phyloP scores from a whole-genome alignment of 2,888 invertebrate species.

The Ceraclea dissimilis region DNA sequence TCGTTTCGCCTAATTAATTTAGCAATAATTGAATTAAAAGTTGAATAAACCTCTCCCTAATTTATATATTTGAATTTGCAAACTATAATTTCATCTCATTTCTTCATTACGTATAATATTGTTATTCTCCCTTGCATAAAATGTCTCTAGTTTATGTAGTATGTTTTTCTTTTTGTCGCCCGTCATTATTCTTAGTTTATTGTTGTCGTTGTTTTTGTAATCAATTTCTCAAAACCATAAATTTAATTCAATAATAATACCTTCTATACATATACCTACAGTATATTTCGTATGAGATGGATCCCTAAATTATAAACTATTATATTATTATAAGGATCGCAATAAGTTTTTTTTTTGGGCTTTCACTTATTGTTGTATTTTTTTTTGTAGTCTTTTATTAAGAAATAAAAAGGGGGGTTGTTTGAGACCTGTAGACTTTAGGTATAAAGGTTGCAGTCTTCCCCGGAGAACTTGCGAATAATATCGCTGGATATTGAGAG shows the following conservation, averaged over 20 bases:
- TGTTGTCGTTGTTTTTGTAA: not conserved
- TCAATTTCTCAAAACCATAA: slow-evolving; percentile 1
- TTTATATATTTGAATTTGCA: not conserved
- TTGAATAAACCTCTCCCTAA: not conserved
- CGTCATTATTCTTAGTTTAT: not conserved
- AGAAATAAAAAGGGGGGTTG: slow-evolving; percentile 6
- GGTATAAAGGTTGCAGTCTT: slow-evolving; percentile 5
- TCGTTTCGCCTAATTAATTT: not conserved
- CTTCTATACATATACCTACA: not conserved
- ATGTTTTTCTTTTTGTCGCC: not conserved
- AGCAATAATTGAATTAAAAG: no score
- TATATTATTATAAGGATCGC: not conserved
- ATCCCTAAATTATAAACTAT: not conserved
- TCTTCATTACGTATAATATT: not conserved
- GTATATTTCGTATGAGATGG: not conserved
- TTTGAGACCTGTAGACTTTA: not conserved
- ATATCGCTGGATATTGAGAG: not conserved
- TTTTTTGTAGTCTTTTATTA: slow-evolving; percentile 5
- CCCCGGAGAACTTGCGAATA: slow-evolving; percentile 4
- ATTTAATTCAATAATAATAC: slow-evolving; percentile 1
- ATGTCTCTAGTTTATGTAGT: not conserved
- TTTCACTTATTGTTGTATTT: not conserved
- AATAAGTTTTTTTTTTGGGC: not conserved
- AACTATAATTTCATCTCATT: no score
- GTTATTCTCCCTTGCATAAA: not conserved